Evolutionary conservation across 2,113 vertebrate genomes (phyloP).

Genomic region (Cyphomyrus plagiostoma): DNA sequence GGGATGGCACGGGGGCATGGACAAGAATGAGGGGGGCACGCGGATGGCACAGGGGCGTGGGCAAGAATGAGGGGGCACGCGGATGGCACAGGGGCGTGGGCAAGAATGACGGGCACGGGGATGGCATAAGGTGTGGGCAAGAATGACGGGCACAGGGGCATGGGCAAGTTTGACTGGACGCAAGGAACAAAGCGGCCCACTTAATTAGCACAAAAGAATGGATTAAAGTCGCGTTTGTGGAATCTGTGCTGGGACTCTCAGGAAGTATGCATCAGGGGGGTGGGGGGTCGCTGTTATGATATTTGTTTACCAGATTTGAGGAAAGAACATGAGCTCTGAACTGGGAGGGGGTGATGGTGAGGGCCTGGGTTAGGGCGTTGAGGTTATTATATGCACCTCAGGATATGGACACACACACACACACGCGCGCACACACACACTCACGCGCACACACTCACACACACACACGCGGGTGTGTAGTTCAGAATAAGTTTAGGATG

Average conservation of each 20-base stretch:
- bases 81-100: no score
- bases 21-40: accelerated
- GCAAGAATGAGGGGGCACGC: neutral
- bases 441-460: neutral
- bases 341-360: slow-evolving; percentile 39
- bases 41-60: neutral
- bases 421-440: neutral
- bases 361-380: neutral
- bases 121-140: no score
- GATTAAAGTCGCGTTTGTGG: slow-evolving; percentile 69
- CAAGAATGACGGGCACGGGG: no score
- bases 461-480: neutral
- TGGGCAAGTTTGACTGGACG: no score
- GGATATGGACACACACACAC: neutral
- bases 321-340: slow-evolving; percentile 73
- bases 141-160: no score
- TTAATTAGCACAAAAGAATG: slow-evolving; percentile 84
- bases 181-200: slow-evolving; percentile 50
- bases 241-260: slow-evolving; percentile 70
- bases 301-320: slow-evolving; percentile 75
- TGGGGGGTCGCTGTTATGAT: slow-evolving; percentile 71
- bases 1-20: neutral
- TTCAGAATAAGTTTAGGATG: neutral
- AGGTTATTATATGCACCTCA: neutral
- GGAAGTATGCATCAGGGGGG: slow-evolving; percentile 44